These are phyloP conservation scores for Adoxophyes honmai DNA, from an alignment of 1,140 invertebrate genomes.

Conservation along the genomic window DNA sequence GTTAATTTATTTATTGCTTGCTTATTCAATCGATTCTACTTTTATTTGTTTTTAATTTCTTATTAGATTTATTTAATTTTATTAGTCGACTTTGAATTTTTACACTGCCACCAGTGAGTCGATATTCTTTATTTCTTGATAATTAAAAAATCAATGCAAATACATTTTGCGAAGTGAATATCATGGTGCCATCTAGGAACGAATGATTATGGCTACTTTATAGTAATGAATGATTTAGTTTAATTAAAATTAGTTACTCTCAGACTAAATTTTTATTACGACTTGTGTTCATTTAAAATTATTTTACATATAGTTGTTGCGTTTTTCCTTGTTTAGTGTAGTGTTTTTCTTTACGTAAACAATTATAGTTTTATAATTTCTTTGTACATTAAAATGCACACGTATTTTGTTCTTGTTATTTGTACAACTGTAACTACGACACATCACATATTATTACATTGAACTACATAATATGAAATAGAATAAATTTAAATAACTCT, in stretches of 20 bases:
- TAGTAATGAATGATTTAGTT: conserved; percentile 56
- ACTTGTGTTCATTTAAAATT: conserved; percentile 64
- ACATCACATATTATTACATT: conserved; percentile 43
- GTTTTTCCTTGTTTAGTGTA: conserved; percentile 26
- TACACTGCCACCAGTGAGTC: conserved; percentile 15
- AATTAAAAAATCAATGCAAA: conserved; percentile 28
- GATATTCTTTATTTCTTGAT: background rate
- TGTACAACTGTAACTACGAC: conserved; percentile 42
- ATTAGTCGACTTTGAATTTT: conserved; percentile 1
- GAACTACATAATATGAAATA: conserved; percentile 66
- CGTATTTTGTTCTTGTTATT: conserved; percentile 42
- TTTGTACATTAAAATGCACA: conserved; percentile 35
- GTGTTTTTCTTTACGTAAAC: conserved; percentile 27
- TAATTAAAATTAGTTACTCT: conserved; percentile 57
- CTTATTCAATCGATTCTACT: conserved; percentile 3
- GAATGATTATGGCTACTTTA: conserved; percentile 66
- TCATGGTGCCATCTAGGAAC: conserved; percentile 66
- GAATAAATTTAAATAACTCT: conserved; percentile 69
- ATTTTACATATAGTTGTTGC: conserved; percentile 25
- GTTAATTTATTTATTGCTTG: conserved; percentile 9
- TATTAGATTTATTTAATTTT: conserved; percentile 11
- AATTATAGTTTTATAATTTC: conserved; percentile 14
- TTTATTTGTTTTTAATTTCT: conserved; percentile 1
- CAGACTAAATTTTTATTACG: conserved; percentile 51
- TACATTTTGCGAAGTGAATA: conserved; percentile 49